Base-by-base conservation (phyloP, 2,797 vertebrate species). In the Microctenopoma steveboyesi region DNA sequence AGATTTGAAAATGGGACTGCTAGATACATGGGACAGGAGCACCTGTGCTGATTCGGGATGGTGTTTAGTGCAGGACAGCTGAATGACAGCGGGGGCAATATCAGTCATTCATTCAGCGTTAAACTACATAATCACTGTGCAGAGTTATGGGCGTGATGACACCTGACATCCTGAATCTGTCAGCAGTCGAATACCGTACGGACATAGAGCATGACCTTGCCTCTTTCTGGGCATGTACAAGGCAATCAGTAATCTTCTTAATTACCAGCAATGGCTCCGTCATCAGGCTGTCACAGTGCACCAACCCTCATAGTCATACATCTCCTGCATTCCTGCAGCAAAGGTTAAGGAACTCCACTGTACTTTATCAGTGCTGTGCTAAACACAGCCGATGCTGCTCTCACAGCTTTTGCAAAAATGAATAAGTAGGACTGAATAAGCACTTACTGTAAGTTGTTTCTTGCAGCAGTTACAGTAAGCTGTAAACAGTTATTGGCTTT, bases 381-480 rank as follows among this genome's bases (percentile, higher is more conserved):
- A 55, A 73, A 75, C 35, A 37, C 76, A 55, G 77, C 69, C 70
- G 71, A 65, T 27, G 48, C 35, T 74, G 74, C 10, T 71, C 74
- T 66, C 5, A 1, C 47, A 66, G 45, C 33, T 7, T 5, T 33
- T 62, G 50, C 69, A 75, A 61, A 83, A 77, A 76, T 50, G 57
- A 80, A 75, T 63, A 72, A 79, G 52, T 62, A 48, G 60, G 45
- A 74, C 51, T 73, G 72, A 85, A 84, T 72, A 85, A 81, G 74
- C 78, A 79, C 48, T 69, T 49, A 6, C 5, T 68, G 69, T 47
- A 75, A 60, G 53, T 15, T 55, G 4, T 58, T 61, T 18, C 51
- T 69, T 2, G 22, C 74, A 77, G 73, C 52, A 76, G 30, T 33
- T 33, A 33, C 30, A 33, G 30, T 33, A 33, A 7, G 7, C 30